phyloP scores from a whole-genome alignment of 1,140 invertebrate species.

The Ditylenchus dipsaci region DNA sequence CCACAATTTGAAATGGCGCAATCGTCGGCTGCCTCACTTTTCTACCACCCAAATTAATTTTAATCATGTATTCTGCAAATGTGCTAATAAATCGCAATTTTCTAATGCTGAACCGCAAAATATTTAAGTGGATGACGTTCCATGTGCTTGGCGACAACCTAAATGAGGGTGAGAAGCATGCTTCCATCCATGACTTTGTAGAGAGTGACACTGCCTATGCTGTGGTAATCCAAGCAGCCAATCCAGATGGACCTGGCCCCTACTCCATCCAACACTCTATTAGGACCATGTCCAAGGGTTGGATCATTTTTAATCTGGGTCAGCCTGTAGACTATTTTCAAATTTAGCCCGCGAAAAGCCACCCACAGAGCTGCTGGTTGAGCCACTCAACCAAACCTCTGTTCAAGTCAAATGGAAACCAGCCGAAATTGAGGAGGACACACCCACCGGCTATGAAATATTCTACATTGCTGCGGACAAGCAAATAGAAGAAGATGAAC shows the following conservation, averaged over 20 bases:
- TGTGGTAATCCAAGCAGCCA: conserved; percentile 56
- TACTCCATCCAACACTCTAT: conserved; percentile 54
- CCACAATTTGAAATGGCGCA: no score
- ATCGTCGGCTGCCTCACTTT: no score
- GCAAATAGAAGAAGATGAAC: conserved; percentile 54
- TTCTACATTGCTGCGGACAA: conserved; percentile 54
- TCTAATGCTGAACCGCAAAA: no score
- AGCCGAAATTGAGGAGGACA: conserved; percentile 40
- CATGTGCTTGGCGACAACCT: conserved; percentile 47
- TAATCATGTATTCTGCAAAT: no score
- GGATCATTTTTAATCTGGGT: background rate
- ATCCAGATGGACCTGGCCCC: conserved; percentile 55
- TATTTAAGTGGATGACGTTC: conserved; percentile 43
- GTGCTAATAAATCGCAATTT: no score
- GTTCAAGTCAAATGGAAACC: conserved; percentile 51
- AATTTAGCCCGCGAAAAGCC: conserved; percentile 49
- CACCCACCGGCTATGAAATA: conserved; percentile 53
- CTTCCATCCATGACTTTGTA: conserved; percentile 48
- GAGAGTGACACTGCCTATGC: conserved; percentile 53
- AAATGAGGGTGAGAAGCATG: conserved; percentile 50
- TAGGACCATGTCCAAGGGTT: conserved; percentile 53
- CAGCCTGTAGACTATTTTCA: background rate
- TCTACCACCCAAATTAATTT: no score
- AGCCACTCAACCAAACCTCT: conserved; percentile 51
- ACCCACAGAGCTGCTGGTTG: conserved; percentile 49